A percentile compares a stretch with the other conserved stretches of the same genome.
These are phyloP conservation scores for Romanogobio albipinnatus DNA, from an alignment of 2,113 vertebrate species.

Conservation along the genomic window DNA sequence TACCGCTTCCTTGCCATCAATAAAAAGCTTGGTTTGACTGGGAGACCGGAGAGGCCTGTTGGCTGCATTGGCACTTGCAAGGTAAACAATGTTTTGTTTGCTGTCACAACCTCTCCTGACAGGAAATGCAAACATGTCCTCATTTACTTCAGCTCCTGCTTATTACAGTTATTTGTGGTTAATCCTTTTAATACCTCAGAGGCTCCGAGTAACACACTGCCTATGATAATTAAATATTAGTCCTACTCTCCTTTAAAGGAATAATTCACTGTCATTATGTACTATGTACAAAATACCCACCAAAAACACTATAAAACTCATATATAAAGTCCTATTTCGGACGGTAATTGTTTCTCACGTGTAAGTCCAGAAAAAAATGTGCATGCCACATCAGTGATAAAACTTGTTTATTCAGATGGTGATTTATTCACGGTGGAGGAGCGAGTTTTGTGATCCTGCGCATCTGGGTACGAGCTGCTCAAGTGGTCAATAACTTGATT, in stretches of 20 bases:
- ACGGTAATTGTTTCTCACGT: no score
- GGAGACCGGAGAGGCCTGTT: constrained; percentile 92
- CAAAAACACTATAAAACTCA: no score
- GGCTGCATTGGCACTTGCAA: constrained; percentile 98
- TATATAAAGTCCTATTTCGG: no score
- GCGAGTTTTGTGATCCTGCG: no score
- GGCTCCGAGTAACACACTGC: background rate
- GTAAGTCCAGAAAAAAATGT: no score
- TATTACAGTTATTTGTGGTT: background rate
- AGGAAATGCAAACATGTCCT: background rate
- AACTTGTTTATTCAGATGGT: no score
- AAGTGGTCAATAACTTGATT: no score
- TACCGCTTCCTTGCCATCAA: constrained; percentile 94
- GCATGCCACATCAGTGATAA: no score
- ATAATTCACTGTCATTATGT: no score
- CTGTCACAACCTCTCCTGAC: constrained; percentile 1
- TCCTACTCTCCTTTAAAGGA: background rate
- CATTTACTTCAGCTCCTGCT: background rate
- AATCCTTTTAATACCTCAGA: background rate
- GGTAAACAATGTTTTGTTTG: constrained; percentile 70
- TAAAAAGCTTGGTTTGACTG: constrained; percentile 91
- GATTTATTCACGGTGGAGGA: no score
- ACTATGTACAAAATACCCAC: no score
- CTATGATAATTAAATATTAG: constrained; percentile 6
- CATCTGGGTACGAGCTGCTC: no score